Base-by-base conservation (phyloP, 2,113 vertebrate genomes). In the Columbina picui region DNA sequence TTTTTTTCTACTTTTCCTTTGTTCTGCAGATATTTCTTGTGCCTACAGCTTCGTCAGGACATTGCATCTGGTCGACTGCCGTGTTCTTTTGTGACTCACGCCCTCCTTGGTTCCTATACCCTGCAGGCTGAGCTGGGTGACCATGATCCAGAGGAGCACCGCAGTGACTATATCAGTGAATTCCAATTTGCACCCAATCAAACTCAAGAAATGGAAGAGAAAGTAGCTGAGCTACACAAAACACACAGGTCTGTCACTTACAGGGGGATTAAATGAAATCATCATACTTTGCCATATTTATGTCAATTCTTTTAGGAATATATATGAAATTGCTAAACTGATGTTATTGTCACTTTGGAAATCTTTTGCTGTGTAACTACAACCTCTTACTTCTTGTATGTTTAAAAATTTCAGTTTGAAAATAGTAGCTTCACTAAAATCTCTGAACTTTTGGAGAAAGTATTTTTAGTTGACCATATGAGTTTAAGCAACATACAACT, bases 161-260 rank as follows among this genome's bases (percentile, higher is more conserved):
- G 96, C 22, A 92, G 97, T 41, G 98, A 98, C 94, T 98, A 98
- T 95, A 97, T 99, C 91, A 97, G 97, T 57, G 99, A 99, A 95
- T 98, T 99, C 96, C 98, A 98, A 20, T 99, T 99, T 97, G 98
- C 99, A 20, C 99, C 99, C 52, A 98, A 96, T 83, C 99, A 99
- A 93, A 99, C 98, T 70, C 99, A 98, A 96, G 99, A 99, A 97
- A 98, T 99, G 98, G 99, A 99, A 97, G 99, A 99, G 92, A 99
- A 99, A 93, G 98, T 99, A 96, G 96, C 98, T 75, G 99, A 99
- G 82, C 98, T 99, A 47, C 99, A 99, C 96, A 99, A 99, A 97
- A 98, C 99, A 80, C 99, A 99, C 98, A 99, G 99, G 99, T 99
- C 29, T 87, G 96, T 92, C 32, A 49, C 18, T 39, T 30, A 20